Base-by-base conservation (phyloP, 2,888 invertebrate genomes). In the Ormyrus nitidulus region DNA sequence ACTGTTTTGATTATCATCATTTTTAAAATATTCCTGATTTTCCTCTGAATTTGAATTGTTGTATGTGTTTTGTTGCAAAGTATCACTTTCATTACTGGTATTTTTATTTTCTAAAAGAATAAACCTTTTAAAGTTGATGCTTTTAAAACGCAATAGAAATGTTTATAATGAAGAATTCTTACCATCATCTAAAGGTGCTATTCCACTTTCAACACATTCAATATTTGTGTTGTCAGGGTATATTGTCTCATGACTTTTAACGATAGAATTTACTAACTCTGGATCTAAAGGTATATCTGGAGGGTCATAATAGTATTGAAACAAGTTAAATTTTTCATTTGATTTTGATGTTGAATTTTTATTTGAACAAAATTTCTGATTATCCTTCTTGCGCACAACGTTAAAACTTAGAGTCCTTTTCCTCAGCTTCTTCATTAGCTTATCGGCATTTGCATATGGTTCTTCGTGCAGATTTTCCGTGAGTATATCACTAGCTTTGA, bases 251-350 rank as follows among this genome's bases (percentile, higher is more conserved):
- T 65, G 73, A 8, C 80, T 78, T 46, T 64, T 75, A 10, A 76
- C 76, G 6, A 82, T 83, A 0, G 83, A 69, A 6, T 70, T 69
- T 6, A 81, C 77, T 71, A 92, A 87, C 81, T 89, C 88, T 68
- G 89, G 88, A 87, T 92, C 92, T 81, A 92, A 86, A 11, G 92
- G 91, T 85, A 91, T 87, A 74, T 92, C 92, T 10, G 92, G 92
- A 84, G 91, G 91, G 85, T 92, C 91, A 84, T 92, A 92, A 90
- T 93, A 93, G 89, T 92, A 93, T 85, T 92, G 92, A 87, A 92
- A 92, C 68, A 92, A 91, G 89, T 92, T 93, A 86, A 91, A 93
- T 84, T 91, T 89, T 81, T 91, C 90, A 82, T 91, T 34, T 4
- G 34, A 34, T 34, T 34, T 34, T 34, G 34, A 34, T 34, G 34